Conservation (phyloP, 2,113 vertebrate genomes). For the Pachycephala philippinensis region DNA sequence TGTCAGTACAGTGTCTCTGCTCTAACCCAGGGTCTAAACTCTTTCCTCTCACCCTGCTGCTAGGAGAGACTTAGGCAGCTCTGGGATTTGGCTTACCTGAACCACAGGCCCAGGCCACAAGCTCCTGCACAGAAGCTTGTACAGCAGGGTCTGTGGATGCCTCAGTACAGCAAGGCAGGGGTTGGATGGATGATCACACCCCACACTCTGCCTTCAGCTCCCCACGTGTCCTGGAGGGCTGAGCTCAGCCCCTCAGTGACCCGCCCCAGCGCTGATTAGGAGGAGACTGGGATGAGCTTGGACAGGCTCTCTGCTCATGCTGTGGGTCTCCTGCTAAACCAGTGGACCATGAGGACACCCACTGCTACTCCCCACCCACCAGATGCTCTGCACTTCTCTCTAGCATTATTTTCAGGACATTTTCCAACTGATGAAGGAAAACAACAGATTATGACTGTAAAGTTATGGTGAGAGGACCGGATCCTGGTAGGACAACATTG, state of each 20-base stretch:
- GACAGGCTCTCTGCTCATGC: background rate
- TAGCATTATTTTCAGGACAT: slow-evolving; percentile 29
- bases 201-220: background rate
- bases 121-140: background rate
- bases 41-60: background rate
- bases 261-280: background rate
- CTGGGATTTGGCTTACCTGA: background rate
- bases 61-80: background rate
- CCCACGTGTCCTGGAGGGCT: background rate
- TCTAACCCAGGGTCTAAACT: background rate
- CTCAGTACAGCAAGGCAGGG: background rate
- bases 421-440: slow-evolving; percentile 51
- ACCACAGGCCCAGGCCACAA: background rate
- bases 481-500: slow-evolving; percentile 11
- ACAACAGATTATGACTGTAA: slow-evolving; percentile 42
- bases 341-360: background rate
- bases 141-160: background rate
- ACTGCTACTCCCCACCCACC: slow-evolving; percentile 10
- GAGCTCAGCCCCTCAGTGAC: background rate
- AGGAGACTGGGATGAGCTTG: background rate
- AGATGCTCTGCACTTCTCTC: slow-evolving; percentile 9
- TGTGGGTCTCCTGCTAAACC: background rate
- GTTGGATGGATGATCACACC: background rate
- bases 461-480: slow-evolving; percentile 4
- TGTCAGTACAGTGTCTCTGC: background rate